Evolutionary conservation across 2,113 vertebrate genomes (phyloP).

Genomic region (Limnothrissa miodon): DNA sequence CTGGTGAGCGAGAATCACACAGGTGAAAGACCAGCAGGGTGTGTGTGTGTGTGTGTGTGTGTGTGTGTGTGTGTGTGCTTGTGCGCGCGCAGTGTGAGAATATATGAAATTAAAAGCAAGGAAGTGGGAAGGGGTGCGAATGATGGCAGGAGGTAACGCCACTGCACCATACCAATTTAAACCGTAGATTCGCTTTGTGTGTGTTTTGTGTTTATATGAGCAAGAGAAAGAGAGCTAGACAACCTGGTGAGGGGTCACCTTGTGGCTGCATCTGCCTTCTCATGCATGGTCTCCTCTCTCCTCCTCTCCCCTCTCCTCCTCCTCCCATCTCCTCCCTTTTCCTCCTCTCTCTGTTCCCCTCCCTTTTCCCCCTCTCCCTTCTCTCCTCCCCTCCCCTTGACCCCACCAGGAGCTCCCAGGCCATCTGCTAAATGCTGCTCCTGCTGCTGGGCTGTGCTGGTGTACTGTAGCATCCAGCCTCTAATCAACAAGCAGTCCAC

Average conservation of each 20-base stretch:
- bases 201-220: neutral
- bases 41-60: slow-evolving; percentile 12
- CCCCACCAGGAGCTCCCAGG: neutral
- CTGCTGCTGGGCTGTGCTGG: neutral
- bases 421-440: slow-evolving; percentile 1
- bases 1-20: neutral
- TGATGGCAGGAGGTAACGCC: too few species aligned
- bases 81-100: too few species aligned
- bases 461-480: too few species aligned
- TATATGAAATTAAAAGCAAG: neutral
- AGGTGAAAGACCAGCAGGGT: neutral
- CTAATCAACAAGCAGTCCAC: neutral
- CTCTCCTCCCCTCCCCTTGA: neutral
- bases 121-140: neutral
- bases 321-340: neutral
- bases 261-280: neutral
- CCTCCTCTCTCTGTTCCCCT: neutral
- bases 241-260: neutral
- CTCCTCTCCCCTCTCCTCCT: neutral
- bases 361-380: neutral
- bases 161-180: too few species aligned
- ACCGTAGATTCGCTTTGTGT: neutral
- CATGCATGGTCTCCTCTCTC: neutral
- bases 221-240: neutral
- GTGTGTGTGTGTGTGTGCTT: neutral